Evolutionary conservation across 2,113 vertebrate genomes (phyloP).

Genomic region (Madoqua kirkii): DNA sequence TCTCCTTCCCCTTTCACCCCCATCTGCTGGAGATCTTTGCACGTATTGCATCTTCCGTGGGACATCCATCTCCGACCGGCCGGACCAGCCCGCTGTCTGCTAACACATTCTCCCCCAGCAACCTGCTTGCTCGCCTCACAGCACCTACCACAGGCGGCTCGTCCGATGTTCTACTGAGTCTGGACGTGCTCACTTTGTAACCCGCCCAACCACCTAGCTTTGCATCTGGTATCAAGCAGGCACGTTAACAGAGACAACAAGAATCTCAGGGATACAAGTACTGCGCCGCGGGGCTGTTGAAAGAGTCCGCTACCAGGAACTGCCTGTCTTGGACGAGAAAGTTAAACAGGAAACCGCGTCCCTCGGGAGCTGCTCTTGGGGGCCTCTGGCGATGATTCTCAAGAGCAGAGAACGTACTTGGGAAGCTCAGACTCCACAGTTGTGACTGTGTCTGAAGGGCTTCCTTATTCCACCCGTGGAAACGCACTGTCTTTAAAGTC

Average conservation of each 20-base stretch:
- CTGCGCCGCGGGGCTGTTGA: rapidly evolving
- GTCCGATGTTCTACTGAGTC: background rate
- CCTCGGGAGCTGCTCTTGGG: rapidly evolving
- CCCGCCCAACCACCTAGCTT: background rate
- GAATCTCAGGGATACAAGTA: rapidly evolving
- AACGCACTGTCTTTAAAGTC: rapidly evolving
- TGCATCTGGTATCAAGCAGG: background rate
- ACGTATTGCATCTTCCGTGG: rapidly evolving
- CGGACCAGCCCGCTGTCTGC: rapidly evolving
- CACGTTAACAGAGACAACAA: rapidly evolving
- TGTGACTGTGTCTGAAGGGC: rapidly evolving
- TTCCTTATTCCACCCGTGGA: background rate
- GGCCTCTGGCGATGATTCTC: background rate
- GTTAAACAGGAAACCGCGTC: background rate
- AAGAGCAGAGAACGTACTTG: no score
- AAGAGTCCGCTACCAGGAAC: background rate
- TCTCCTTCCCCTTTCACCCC: rapidly evolving
- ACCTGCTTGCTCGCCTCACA: rapidly evolving
- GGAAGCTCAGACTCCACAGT: background rate
- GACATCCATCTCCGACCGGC: no score
- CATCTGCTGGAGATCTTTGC: no score
- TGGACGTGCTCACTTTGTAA: rapidly evolving
- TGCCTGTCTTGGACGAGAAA: background rate
- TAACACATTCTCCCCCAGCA: no score
- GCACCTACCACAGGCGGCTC: rapidly evolving